Evolutionary conservation across 2,888 invertebrate genomes (phyloP), one percentile per base, ranked within the genome.

Genomic region (Maniola hyperantus): DNA sequence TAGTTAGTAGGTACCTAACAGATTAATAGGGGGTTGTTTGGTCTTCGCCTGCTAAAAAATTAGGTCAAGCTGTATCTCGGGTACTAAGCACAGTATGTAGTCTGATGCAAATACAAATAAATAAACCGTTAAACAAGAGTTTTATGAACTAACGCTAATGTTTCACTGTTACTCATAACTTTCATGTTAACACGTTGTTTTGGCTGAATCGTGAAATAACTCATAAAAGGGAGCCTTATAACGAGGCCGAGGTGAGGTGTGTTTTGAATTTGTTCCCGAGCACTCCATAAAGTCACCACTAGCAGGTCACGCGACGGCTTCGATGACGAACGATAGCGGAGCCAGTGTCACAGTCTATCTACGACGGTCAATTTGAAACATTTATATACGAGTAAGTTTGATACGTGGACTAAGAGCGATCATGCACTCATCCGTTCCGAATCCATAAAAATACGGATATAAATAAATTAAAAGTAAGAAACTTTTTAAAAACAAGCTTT

Each of bases 241-340:
- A 77, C 76, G 71, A 75, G 26, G 26, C 4, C 76, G 71, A 75
- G 26, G 26, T 26, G 26, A 26, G 77, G 76, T 76, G 75, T 78
- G 77, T 76, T 78, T 77, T 74, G 73, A 77, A 78, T 78, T 80
- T 74, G 80, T 78, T 77, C 75, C 72, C 74, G 75, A 84, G 83
- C 84, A 86, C 88, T 88, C 88, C 85, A 89, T 90, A 88, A 89
- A 88, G 85, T 85, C 88, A 88, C 89, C 85, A 87, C 83, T 77
- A 77, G 73, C 73, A 71, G 78, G 85, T 87, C 89, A 89, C 89
- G 89, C 89, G 84, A 89, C 80, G 81, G 51, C 67, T 72, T 57
- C 78, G 79, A 82, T 87, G 84, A 80, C 79, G 81, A 81, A 83
- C 79, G 76, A 74, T 68, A 71, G 69, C 67, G 68, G 69, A 66